phyloP scores from a whole-genome alignment of 1,140 invertebrate species.

The Diabrotica undecimpunctata region DNA sequence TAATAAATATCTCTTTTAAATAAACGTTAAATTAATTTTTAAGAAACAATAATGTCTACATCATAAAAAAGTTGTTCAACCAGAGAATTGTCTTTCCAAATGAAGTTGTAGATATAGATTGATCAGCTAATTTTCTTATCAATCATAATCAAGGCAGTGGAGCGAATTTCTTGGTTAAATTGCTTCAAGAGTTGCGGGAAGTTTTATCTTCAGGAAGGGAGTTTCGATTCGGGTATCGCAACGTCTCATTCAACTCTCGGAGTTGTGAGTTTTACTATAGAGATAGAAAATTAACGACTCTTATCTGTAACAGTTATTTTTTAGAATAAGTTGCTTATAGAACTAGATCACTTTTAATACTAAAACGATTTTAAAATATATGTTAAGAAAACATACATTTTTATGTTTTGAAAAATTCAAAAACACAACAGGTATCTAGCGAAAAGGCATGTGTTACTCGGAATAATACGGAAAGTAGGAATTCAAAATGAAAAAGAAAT shows the following conservation, averaged over 20 bases:
- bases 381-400: too few relatives aligned
- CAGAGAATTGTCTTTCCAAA: not conserved
- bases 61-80: not conserved
- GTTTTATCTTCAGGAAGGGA: slow-evolving; percentile 40
- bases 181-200: slow-evolving; percentile 36
- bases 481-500: too few relatives aligned
- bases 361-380: too few relatives aligned
- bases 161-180: slow-evolving; percentile 44
- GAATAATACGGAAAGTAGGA: too few relatives aligned
- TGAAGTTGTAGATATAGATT: slow-evolving; percentile 8
- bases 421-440: too few relatives aligned
- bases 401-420: too few relatives aligned
- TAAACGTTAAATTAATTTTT: too few relatives aligned
- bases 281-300: not conserved
- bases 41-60: too few relatives aligned
- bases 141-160: slow-evolving; percentile 46
- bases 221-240: slow-evolving; percentile 43
- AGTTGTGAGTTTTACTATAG: slow-evolving; percentile 24
- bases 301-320: not conserved
- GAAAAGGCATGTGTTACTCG: too few relatives aligned
- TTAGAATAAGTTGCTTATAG: too few relatives aligned
- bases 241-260: slow-evolving; percentile 45
- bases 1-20: too few relatives aligned
- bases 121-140: slow-evolving; percentile 42
- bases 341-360: too few relatives aligned